These are phyloP conservation scores for Griposia aprilina DNA, from an alignment of 2,888 invertebrate species.

Conservation along the genomic window DNA sequence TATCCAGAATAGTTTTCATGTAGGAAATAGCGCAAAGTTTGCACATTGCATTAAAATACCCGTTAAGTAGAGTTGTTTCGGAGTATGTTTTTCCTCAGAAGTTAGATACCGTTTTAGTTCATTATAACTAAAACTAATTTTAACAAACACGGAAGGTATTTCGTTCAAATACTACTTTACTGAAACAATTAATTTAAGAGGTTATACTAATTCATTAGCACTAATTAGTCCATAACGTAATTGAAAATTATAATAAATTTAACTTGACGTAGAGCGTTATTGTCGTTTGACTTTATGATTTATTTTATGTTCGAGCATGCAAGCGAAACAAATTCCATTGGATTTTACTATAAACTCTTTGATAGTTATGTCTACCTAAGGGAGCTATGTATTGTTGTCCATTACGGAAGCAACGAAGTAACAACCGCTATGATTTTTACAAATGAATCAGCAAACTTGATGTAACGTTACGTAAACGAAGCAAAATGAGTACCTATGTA, in stretches of 20 bases:
- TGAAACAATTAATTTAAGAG: background rate
- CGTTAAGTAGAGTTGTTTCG: conserved; percentile 43
- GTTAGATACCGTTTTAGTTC: conserved; percentile 26
- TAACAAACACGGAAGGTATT: conserved; percentile 10
- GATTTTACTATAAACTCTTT: background rate
- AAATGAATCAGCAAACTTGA: background rate
- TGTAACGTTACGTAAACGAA: background rate
- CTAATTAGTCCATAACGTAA: background rate
- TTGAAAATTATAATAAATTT: background rate
- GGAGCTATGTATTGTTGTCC: background rate
- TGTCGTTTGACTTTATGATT: background rate
- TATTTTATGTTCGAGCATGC: background rate
- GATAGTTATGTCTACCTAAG: background rate
- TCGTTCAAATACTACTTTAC: conserved; percentile 2
- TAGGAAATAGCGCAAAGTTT: conserved; percentile 44
- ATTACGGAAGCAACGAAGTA: background rate
- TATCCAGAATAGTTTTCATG: conserved; percentile 37
- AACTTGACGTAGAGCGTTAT: background rate
- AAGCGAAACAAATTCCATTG: background rate
- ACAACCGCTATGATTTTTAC: background rate
- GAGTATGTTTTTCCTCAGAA: conserved; percentile 25
- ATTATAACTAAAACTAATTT: conserved; percentile 30
- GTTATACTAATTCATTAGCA: background rate
- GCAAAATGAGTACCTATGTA: background rate
- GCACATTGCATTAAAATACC: conserved; percentile 52